Base-by-base conservation (phyloP, 2,888 invertebrate species). In the Thysanoteuthis rhombus region DNA sequence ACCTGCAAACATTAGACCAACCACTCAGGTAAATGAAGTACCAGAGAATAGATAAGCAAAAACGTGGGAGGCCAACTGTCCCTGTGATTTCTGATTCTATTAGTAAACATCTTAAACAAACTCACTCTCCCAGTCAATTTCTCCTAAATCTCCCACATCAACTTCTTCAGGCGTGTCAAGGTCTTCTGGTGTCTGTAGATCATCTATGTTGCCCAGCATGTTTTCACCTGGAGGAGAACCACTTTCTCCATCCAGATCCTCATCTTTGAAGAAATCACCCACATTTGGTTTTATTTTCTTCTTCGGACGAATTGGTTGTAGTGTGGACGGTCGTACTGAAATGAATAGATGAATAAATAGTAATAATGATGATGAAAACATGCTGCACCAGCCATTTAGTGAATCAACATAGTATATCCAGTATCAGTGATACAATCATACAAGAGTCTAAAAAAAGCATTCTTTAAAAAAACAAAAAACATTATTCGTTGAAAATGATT, bases 41-140 rank as follows among this genome's bases (percentile, higher is more conserved):
- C n/a, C n/a, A n/a, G n/a, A n/a, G n/a, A n/a, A n/a, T n/a, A n/a
- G n/a, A n/a, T n/a, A n/a, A n/a, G n/a, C n/a, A n/a, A n/a, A n/a
- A n/a, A n/a, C n/a, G n/a, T n/a, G n/a, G n/a, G n/a, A n/a, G n/a
- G n/a, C n/a, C n/a, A n/a, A n/a, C 36, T 52, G 52, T 5, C 1
- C 42, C 38, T 25, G 92, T 47, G 90, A 38, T n/a, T 42, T 39
- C 40, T 36, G 38, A 6, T 28, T 40, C n/a, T n/a, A n/a, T 75
- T 19, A 75, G n/a, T 16, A 75, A 75, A 75, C 36, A 12, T 36
- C 36, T 36, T 32, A 52, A 38, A 38, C 16, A 36, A 58, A 94
- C 95, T 93, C 94, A 96, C 96, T 95, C 95, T 96, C 96, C 96
- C 95, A 96, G 92, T 96, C 96, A 47, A 96, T 93, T 93, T 96